Conservation (phyloP, 2,113 vertebrate genomes). For the Sylvicapra grimmia region DNA sequence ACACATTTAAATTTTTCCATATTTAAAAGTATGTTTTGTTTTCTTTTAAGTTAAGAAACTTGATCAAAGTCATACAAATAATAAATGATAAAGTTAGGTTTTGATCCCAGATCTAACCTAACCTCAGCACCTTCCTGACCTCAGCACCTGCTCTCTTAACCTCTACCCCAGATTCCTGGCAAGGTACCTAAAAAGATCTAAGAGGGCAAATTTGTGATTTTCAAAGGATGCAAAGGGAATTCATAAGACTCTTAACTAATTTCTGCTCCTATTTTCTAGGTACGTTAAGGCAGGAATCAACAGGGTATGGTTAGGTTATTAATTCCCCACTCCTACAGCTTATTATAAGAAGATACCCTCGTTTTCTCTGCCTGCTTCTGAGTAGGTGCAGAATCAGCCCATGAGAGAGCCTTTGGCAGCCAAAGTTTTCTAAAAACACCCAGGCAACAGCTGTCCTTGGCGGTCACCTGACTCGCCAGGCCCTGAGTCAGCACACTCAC, state of each 20-base stretch:
- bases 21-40: background rate
- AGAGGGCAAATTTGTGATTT: background rate
- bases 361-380: constrained; percentile 12
- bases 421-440: constrained; percentile 65
- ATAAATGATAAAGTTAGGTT: background rate
- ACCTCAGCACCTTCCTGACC: background rate
- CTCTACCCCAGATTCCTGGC: background rate
- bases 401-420: constrained; percentile 32
- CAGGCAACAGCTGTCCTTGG: constrained; percentile 57
- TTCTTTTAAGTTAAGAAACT: background rate
- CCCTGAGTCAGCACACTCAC: constrained; percentile 61
- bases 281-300: background rate
- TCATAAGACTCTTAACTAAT: background rate
- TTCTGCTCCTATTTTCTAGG: background rate
- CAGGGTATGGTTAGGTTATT: background rate
- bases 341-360: background rate
- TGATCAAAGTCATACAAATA: background rate
- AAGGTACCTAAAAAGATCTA: background rate
- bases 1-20: background rate
- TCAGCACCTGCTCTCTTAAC: background rate
- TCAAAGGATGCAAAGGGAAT: background rate
- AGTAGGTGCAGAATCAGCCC: constrained; percentile 24
- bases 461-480: constrained; percentile 49
- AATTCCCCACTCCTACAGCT: background rate
- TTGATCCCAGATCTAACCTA: background rate